Base-by-base conservation (phyloP, 2,888 invertebrate genomes). In the Zaprionus lineosus region DNA sequence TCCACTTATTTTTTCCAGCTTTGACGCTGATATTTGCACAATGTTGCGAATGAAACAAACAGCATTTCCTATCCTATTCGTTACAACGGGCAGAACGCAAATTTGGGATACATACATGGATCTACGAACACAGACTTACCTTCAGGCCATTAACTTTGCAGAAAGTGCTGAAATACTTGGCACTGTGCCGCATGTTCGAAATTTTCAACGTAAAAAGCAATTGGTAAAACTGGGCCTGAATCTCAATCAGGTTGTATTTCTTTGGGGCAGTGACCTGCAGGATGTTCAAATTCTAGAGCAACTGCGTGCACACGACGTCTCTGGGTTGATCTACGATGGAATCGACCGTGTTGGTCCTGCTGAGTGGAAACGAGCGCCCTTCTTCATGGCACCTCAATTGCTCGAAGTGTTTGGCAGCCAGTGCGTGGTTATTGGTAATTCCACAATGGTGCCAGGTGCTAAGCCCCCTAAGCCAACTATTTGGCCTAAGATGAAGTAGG, bases 211-310 rank as follows among this genome's bases (percentile, higher is more conserved):
- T 0, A 67, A 68, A 87, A 93, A 94, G 0, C 91, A 93, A 6
- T 93, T 95, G 91, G 92, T 93, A 0, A 63, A 74, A 1, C 87
- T 94, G 51, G 96, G 95, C 0, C 94, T 94, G 64, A 93, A 95
- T 74, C 92, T 94, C 4, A 95, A 95, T 7, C 92, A 98, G 47
- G 94, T 97, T 1, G 93, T 97, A 55, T 99, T 99, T 90, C 95
- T 97, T 74, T 99, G 98, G 98, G 98, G 98, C 14, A 97, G 97
- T 72, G 96, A 97, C 83, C 95, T 97, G 86, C 96, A 96, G 76
- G 94, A 96, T 88, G 93, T 93, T 50, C 93, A 93, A 34, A 95
- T 94, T 0, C 94, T 98, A 40, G 93, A 94, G 77, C 93, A 94
- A 83, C 92, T 98, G 34, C 97, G 97, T 86, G 92, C 94, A 50